Evolutionary conservation across 2,113 vertebrate genomes (phyloP), one percentile per base, ranked within the genome.

Genomic region (Suricata suricatta): DNA sequence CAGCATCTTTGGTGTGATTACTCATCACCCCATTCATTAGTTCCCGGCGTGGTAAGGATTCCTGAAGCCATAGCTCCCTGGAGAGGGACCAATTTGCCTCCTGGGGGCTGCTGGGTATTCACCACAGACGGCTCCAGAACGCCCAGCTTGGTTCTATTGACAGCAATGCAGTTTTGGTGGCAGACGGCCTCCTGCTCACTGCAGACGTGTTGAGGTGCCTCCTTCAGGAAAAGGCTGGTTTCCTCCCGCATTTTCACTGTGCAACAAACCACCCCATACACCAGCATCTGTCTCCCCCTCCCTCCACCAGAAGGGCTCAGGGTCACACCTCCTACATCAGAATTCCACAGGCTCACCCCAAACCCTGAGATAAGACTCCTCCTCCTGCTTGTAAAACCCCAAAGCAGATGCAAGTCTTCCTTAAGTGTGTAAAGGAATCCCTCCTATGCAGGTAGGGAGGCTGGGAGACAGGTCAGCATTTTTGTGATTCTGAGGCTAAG

Each of bases 341-440:
- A 38, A 60, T 10, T 13, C 25, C n/a, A 17, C 13, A 52, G 79
- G 69, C 25, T 77, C 31, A 19, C 41, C 38, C 31, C 14, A 21
- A 64, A 29, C 38, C 66, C 16, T 2, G 9, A n/a, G n/a, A 71
- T 0, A n/a, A 52, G 6, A 74, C 50, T 35, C 29, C 23, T 52
- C 66, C 23, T 63, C 66, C 13, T 54, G 57, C 74, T 38, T 16
- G 23, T 0, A 44, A 35, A 54, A 19, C 35, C 38, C 77, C 83
- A 13, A 2, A 47, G 35, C 50, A 41, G 64, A 23, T 0, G 16
- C 79, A 60, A 69, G 9, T 10, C 68, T 31, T 41, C 50, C 29
- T 15, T 8, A 19, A 38, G 38, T 7, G 14, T 0, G 15, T n/a
- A 1, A 0, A 6, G 38, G 35, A 3, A 33, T 5, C 14, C 8